These are phyloP conservation scores for Steinernema scapterisci DNA, from an alignment of 2,888 invertebrate genomes.

Conservation along the genomic window DNA sequence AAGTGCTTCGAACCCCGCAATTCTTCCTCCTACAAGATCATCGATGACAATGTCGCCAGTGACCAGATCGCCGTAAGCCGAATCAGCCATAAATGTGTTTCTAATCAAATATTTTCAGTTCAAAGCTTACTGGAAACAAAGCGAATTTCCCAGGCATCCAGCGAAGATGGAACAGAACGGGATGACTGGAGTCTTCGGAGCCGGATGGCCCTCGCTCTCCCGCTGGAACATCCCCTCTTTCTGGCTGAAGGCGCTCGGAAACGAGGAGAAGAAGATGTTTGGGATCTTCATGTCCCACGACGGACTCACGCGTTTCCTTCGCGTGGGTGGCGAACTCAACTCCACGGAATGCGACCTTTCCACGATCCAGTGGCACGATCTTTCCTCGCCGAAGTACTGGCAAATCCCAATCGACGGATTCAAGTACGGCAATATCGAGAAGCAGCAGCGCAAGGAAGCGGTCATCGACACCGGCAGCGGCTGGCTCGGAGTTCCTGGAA, in stretches of 20 bases:
- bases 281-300: constrained; percentile 5
- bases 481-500: neutral
- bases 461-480: neutral
- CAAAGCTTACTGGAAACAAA: neutral
- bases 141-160: neutral
- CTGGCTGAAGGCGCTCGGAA: neutral
- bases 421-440: neutral
- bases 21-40: neutral
- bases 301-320: neutral
- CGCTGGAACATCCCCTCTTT: neutral
- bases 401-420: neutral
- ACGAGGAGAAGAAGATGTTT: neutral
- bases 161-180: neutral
- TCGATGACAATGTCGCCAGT: neutral
- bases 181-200: neutral
- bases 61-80: neutral
- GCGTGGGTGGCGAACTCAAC: neutral
- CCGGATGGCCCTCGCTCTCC: neutral
- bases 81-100: neutral
- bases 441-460: neutral
- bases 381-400: neutral
- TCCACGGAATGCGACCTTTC: neutral
- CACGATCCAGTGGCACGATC: neutral
- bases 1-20: neutral
- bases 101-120: neutral